Percentiles rank a stretch among this genome's conserved stretches.
phyloP scores from a whole-genome alignment of 2,113 vertebrate genomes.

The Aegotheles bennettii region DNA sequence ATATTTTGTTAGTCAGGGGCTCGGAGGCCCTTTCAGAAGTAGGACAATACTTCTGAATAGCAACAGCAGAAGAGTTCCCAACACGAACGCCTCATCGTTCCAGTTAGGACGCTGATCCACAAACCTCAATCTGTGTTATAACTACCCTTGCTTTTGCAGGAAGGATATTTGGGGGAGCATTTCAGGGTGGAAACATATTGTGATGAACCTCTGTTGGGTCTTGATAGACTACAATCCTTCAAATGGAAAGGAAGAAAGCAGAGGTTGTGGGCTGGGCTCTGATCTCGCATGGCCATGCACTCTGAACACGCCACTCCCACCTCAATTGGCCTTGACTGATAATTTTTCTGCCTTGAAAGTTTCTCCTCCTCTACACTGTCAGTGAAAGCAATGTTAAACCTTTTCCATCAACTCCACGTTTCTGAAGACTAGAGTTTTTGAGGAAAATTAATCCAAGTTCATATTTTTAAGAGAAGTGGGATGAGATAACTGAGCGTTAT shows the following conservation, averaged over 20 bases:
- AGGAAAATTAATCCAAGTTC: background rate
- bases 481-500: background rate
- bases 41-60: background rate
- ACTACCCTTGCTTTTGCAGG: background rate
- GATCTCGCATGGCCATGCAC: accelerated
- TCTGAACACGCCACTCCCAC: background rate
- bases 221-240: background rate
- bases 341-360: background rate
- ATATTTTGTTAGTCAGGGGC: slow-evolving; percentile 67
- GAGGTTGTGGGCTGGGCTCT: background rate
- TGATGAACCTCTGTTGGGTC: background rate
- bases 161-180: background rate
- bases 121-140: background rate
- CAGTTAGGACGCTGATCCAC: background rate
- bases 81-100: background rate
- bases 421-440: background rate
- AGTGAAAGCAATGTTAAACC: background rate
- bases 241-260: background rate
- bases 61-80: background rate
- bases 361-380: background rate
- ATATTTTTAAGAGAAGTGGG: background rate
- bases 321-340: background rate
- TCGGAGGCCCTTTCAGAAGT: slow-evolving; percentile 71
- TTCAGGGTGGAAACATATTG: background rate
- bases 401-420: background rate